Base-by-base conservation (phyloP, 2,113 vertebrate genomes). In the Sander lucioperca region DNA sequence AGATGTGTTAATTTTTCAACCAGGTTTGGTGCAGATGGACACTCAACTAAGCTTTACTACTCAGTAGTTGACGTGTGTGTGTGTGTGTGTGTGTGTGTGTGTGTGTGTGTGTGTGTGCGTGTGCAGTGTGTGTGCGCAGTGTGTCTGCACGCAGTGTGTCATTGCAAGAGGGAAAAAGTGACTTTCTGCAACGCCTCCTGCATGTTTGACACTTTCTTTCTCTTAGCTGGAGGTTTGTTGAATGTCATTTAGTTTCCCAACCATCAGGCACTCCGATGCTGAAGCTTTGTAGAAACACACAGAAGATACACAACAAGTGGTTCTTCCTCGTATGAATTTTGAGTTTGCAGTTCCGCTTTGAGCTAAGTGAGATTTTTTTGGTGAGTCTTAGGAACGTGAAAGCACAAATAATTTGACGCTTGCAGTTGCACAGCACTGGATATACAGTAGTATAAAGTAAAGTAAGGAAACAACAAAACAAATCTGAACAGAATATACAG, bases 171-270 rank as follows among this genome's bases (percentile, higher is more conserved):
- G 33, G 33, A 33, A 33, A 33, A 45, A 3, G 14, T 36, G 66
- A n/a, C 43, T 82, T 13, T 47, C 45, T 50, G 65, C 58, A 67
- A 2, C 45, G 21, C 66, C 71, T 69, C 57, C 63, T 74, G 53
- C 85, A 58, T 74, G 63, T 53, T 80, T 61, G 27, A 69, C 14
- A 47, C 69, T 86, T 69, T 75, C 33, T 15, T 16, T 56, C 76
- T 62, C 6, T 25, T 1, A 43, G 50, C 43, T 18, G 36, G 16
- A 64, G 0, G n/a, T 69, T 27, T 2, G 27, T 27, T 27, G 27
- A n/a, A n/a, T 25, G 25, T 25, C 25, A 25, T 25, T 25, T 25
- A 27, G 27, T 27, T 27, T 2, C 27, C 27, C 27, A 27, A 27
- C 27, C 27, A 27, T 21, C 47, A 36, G 54, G 39, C 45, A 3